A percentile compares a stretch with the other conserved stretches of the same genome.
phyloP scores from a whole-genome alignment of 1,140 invertebrate species.

The Ridgeia piscesae region DNA sequence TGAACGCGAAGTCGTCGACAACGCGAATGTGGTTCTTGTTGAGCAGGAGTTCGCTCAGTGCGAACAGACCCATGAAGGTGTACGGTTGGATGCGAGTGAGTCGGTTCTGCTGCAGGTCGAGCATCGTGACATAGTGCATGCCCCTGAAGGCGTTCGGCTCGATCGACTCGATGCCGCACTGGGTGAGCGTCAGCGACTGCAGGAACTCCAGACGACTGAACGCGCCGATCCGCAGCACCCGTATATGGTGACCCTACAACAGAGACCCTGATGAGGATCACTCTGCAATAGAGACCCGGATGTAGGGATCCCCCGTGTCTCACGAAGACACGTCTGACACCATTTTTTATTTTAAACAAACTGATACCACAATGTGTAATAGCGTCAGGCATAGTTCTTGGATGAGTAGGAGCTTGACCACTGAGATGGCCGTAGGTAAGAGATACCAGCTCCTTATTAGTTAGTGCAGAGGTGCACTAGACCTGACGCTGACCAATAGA shows the following conservation, averaged over 20 bases:
- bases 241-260: not conserved
- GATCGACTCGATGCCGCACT: constrained; percentile 16
- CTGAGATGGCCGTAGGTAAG: too few species aligned
- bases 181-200: not conserved
- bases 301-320: too few species aligned
- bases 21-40: constrained; percentile 13
- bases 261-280: not conserved
- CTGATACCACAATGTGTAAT: too few species aligned
- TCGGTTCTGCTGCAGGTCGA: constrained; percentile 19
- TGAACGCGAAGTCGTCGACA: constrained; percentile 21
- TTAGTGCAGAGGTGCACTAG: too few species aligned
- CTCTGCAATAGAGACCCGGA: not conserved
- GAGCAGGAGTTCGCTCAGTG: not conserved
- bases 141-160: constrained; percentile 24
- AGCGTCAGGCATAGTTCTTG: too few species aligned
- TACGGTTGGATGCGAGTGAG: not conserved
- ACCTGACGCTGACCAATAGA: too few species aligned
- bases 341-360: too few species aligned
- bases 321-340: too few species aligned
- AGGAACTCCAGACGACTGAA: not conserved
- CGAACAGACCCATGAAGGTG: constrained; percentile 19
- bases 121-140: not conserved
- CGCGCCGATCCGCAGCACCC: not conserved
- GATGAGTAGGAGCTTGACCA: too few species aligned
- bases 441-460: too few species aligned